Conservation (phyloP, 2,797 vertebrate species). For the Danio tinwini region DNA sequence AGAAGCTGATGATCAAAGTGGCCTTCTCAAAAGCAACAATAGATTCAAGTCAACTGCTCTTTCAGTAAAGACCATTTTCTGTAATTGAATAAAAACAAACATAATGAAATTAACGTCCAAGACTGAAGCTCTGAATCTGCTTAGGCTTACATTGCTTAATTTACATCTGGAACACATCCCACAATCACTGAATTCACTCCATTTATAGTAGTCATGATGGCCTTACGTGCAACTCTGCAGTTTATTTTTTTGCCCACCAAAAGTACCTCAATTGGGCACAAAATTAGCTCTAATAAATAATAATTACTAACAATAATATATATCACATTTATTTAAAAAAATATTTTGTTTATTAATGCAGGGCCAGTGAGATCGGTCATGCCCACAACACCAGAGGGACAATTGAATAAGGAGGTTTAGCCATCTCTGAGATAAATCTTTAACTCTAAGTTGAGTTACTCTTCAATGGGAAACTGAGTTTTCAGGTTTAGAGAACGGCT, state of each 20-base stretch:
- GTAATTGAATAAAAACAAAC: neutral
- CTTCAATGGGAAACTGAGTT: neutral
- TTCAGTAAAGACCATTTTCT: neutral
- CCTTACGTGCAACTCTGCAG: neutral
- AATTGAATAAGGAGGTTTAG: neutral
- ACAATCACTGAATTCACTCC: constrained; percentile 2
- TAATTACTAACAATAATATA: neutral
- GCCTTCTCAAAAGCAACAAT: constrained; percentile 1
- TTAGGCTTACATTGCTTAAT: neutral
- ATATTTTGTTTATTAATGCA: neutral
- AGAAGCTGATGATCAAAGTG: neutral
- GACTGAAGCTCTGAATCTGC: neutral
- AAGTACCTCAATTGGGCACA: neutral
- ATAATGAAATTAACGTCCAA: neutral
- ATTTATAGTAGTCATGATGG: constrained; percentile 31
- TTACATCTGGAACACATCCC: constrained; percentile 16
- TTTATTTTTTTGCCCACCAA: neutral
- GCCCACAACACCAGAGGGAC: neutral
- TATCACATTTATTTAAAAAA: neutral
- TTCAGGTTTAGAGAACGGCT: too few relatives aligned
- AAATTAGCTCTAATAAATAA: neutral
- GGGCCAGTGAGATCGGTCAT: neutral
- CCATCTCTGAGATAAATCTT: neutral
- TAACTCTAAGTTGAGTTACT: neutral
- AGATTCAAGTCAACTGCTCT: neutral